A percentile compares a stretch with the other conserved stretches of the same genome.
Conservation (phyloP, 2,797 vertebrate genomes). For the Enteromius treurensis region DNA sequence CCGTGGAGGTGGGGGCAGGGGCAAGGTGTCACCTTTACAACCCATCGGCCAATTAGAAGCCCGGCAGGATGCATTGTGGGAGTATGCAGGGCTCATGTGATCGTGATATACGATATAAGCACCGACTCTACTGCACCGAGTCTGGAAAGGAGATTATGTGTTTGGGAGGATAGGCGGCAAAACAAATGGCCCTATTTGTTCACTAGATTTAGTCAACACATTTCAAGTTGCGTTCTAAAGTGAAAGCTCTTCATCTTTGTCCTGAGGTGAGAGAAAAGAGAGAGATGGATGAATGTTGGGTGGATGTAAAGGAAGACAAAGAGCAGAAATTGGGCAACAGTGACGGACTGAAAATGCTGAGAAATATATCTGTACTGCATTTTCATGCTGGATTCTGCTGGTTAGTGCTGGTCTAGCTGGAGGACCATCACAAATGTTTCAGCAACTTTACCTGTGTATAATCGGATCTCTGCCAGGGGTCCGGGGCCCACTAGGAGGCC, state of each 20-base stretch:
- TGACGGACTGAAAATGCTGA: not conserved
- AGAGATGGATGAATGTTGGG: slow-evolving; percentile 19
- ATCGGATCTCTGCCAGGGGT: not conserved
- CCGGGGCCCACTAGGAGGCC: not conserved
- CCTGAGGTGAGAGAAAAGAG: slow-evolving; percentile 15
- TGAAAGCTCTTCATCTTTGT: slow-evolving; percentile 45
- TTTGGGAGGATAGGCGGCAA: slow-evolving; percentile 5
- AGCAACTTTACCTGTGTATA: not conserved
- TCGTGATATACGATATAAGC: slow-evolving; percentile 31
- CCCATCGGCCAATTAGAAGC: slow-evolving; percentile 16
- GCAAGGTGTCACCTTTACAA: slow-evolving; percentile 15
- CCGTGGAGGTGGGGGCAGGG: slow-evolving; percentile 9
- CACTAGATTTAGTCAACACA: slow-evolving; percentile 12
- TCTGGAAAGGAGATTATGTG: slow-evolving; percentile 21
- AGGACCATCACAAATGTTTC: not conserved
- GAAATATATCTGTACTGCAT: not conserved
- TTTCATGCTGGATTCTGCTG: not conserved
- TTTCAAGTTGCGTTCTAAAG: slow-evolving; percentile 13
- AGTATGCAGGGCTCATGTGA: slow-evolving; percentile 13
- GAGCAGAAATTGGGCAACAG: not conserved
- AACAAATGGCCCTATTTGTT: slow-evolving; percentile 44
- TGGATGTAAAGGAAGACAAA: slow-evolving; percentile 8
- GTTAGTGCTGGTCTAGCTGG: not conserved
- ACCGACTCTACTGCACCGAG: slow-evolving; percentile 3
- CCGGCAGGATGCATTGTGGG: slow-evolving; percentile 5